Conservation (phyloP, 2,113 vertebrate genomes). For the Pangasianodon gigas region DNA sequence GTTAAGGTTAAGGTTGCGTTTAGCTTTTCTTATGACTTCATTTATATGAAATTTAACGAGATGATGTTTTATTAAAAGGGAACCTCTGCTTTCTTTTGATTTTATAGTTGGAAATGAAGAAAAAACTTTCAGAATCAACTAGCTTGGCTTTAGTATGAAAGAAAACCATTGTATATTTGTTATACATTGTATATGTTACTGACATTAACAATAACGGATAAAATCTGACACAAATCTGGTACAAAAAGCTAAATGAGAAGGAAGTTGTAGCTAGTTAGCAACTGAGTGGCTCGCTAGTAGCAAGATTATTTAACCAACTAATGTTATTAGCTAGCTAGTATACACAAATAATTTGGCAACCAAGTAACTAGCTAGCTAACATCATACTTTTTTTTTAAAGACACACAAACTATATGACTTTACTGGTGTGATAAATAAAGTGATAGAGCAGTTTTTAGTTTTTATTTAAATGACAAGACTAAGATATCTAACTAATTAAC, state of each 20-base stretch:
- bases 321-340: background rate
- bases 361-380: background rate
- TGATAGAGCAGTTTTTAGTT: background rate
- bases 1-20: background rate
- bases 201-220: background rate
- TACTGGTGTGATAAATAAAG: background rate
- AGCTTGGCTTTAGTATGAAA: background rate
- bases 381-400: no score
- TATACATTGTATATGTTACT: no score
- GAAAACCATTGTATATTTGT: background rate
- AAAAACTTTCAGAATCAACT: background rate
- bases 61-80: background rate
- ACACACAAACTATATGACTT: no score
- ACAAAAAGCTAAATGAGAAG: background rate
- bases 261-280: no score
- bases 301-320: background rate
- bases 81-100: background rate
- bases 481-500: no score
- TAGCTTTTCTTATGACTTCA: background rate
- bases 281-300: background rate
- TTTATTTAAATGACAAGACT: no score
- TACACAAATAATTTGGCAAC: background rate
- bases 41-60: background rate
- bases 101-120: background rate
- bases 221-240: background rate